Base-by-base conservation (phyloP, 2,888 invertebrate genomes). In the Aspidiotus rigidus region DNA sequence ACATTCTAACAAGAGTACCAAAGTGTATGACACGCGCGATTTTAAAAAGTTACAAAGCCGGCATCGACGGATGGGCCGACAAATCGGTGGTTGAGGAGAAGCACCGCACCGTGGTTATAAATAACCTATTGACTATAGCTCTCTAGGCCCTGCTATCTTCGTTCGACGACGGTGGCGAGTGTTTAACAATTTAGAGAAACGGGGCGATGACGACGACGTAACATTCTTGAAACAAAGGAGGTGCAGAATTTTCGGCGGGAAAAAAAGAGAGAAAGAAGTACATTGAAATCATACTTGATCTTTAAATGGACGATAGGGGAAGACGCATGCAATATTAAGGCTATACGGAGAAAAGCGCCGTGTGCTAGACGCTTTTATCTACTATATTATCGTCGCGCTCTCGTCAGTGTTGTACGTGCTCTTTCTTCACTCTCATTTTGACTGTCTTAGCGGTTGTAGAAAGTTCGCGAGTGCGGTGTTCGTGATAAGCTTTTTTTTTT, bases 51-150 rank as follows among this genome's bases (percentile, higher is more conserved):
- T 28, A 28, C 5, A 28, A 28, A 28, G 28, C 28, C 28, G 28
- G 28, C 28, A 28, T 28, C 28, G 28, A 28, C 28, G 28, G 28
- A 28, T 28, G 28, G 28, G 28, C 28, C 28, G 28, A 28, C 28
- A 28, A 28, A 28, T 28, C 28, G 28, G 28, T 28, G 28, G 28
- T 28, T 28, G 49, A 49, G 49, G 49, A 49, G 49, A 49, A 49
- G 49, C 6, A 28, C 28, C 28, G 28, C 28, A 28, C 28, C 28
- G 49, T 49, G 49, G 41, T 62, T 62, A 62, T 62, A 62, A 62
- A 62, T 62, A 62, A 62, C 62, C 42, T 62, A 62, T 62, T 62
- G 62, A 42, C 62, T 62, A 39, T 28, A 60, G 28, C 17, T 60
- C 60, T 40, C 39, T 39, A 40, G 39, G n/a, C 13, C 53, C 13